phyloP scores from a whole-genome alignment of 2,113 vertebrate species.

The Fukomys damarensis region DNA sequence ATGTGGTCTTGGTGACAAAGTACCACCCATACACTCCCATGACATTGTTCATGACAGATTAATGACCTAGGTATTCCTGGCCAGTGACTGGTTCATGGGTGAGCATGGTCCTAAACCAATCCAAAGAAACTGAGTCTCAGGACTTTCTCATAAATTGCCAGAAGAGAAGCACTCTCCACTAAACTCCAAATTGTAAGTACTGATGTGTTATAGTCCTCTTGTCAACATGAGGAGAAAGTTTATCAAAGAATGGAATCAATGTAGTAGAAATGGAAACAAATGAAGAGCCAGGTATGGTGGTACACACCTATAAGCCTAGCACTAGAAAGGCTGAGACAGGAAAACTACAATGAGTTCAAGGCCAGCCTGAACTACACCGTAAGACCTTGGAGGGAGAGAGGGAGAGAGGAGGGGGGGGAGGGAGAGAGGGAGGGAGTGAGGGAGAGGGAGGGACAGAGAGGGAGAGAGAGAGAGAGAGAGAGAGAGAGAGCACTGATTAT shows the following conservation, averaged over 20 bases:
- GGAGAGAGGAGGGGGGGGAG: too few species aligned
- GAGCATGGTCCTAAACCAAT: not conserved
- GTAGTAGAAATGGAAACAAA: not conserved
- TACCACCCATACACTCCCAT: not conserved
- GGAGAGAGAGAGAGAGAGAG: not conserved
- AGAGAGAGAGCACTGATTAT: not conserved
- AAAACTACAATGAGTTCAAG: not conserved
- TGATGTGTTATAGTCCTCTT: not conserved
- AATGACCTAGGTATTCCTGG: not conserved
- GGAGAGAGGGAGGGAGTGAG: not conserved
- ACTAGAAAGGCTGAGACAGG: not conserved
- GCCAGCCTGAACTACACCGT: not conserved
- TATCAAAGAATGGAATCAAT: not conserved
- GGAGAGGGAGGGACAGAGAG: not conserved
- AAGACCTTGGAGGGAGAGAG: not conserved
- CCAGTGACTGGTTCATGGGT: not conserved
- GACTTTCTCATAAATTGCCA: not conserved
- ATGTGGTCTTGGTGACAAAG: not conserved
- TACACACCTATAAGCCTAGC: not conserved
- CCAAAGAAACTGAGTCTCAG: not conserved
- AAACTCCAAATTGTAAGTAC: not conserved
- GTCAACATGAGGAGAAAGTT: not conserved
- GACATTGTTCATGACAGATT: not conserved
- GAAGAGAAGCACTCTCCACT: not conserved
- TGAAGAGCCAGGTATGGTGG: not conserved